Conservation (phyloP, 1,140 invertebrate species). For the Drosophila insularis region DNA sequence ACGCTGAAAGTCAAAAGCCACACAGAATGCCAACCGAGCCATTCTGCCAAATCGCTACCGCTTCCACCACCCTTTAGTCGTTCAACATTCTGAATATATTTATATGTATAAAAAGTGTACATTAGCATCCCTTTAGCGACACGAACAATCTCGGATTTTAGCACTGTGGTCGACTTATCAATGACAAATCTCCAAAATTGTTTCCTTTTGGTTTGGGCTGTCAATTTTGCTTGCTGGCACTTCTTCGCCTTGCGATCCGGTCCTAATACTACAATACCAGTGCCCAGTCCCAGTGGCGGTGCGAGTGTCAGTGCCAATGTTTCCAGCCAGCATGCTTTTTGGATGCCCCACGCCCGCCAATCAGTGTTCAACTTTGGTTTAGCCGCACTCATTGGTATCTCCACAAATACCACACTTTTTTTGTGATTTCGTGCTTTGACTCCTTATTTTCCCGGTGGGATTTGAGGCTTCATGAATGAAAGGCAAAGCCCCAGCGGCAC, state of each 20-base stretch:
- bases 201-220: slow-evolving; percentile 69
- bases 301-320: slow-evolving; percentile 35
- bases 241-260: slow-evolving; percentile 53
- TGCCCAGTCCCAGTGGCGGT: background rate
- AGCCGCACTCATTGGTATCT: slow-evolving; percentile 20
- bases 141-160: slow-evolving; percentile 20
- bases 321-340: slow-evolving; percentile 66
- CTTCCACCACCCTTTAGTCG: slow-evolving; percentile 43
- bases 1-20: slow-evolving; percentile 72
- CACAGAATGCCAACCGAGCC: slow-evolving; percentile 46
- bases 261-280: slow-evolving; percentile 31
- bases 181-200: slow-evolving; percentile 81
- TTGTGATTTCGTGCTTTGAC: slow-evolving; percentile 48
- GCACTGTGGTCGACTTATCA: slow-evolving; percentile 76
- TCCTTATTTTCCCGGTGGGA: slow-evolving; percentile 74
- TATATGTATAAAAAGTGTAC: slow-evolving; percentile 61
- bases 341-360: slow-evolving; percentile 30
- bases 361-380: slow-evolving; percentile 12
- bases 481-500: slow-evolving; percentile 48
- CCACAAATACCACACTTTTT: slow-evolving; percentile 61
- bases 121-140: slow-evolving; percentile 55
- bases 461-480: slow-evolving; percentile 74
- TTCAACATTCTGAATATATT: slow-evolving; percentile 45
- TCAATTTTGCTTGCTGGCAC: slow-evolving; percentile 78
- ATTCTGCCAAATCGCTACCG: background rate